Base-by-base conservation (phyloP, 1,140 invertebrate genomes). In the Nixonia krombeini region DNA sequence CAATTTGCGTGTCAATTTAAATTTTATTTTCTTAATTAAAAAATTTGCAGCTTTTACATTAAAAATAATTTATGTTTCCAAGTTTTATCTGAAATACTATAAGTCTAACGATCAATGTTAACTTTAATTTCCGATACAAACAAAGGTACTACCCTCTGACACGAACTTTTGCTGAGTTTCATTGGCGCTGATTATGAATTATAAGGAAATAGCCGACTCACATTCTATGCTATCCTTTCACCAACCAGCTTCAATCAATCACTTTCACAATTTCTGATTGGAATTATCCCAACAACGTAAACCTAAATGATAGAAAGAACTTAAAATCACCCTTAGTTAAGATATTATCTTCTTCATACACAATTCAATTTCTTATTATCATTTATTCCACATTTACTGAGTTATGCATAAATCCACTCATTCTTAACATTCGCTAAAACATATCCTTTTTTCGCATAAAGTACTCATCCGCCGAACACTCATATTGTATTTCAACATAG, bases 111-210 rank as follows among this genome's bases (percentile, higher is more conserved):
- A n/a, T n/a, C n/a, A n/a, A n/a, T n/a, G n/a, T n/a, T n/a, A n/a
- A n/a, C n/a, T n/a, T n/a, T n/a, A n/a, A n/a, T 12, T 31, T 31
- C 8, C 8, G 29, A 31, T 12, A 31, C 2, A 4, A 12, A 31
- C 8, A 18, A 67, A 67, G 51, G 44, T 66, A 66, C 55, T 66
- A 55, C 15, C 33, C 55, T 55, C 55, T 17, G 29, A 59, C 17
- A 10, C n/a, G 12, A 25, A 10, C 38, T 38, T 18, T 15, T 4
- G 13, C 0, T 16, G 4, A 46, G 15, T 38, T 38, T 26, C 41
- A n/a, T 15, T 41, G 37, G 26, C 44, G 28, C 15, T 37, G 44
- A 55, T 50, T 66, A 53, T 55, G 50, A 49, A 6, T 21, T 66
- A 33, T 17, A 41, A 45, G 10, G 53, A 67, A 53, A 18, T 55